Percentiles rank a stretch among this genome's conserved stretches.
These are phyloP conservation scores for Scyliorhinus canicula DNA, from an alignment of 2,797 vertebrate species.

Conservation along the genomic window DNA sequence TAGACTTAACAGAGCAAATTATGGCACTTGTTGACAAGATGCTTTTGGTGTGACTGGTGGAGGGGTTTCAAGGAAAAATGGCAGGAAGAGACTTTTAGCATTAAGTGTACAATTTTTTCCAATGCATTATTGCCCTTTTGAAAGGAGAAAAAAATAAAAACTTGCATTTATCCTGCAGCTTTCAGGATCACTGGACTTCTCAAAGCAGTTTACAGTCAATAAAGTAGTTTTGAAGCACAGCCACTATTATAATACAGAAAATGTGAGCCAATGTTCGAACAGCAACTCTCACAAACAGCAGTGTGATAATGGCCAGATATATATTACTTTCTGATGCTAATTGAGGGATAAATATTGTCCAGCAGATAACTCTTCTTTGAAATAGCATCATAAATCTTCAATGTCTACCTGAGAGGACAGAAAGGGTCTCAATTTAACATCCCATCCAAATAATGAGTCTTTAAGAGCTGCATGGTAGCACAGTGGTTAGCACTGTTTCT, in stretches of 20 bases:
- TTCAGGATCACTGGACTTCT: too few relatives aligned
- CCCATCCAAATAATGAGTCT: background rate
- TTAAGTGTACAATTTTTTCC: background rate
- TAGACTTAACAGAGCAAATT: background rate
- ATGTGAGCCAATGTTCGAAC: background rate
- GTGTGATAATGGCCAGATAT: background rate
- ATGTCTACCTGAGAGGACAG: background rate
- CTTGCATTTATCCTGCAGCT: too few relatives aligned
- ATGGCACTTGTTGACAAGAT: background rate
- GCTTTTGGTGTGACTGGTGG: background rate
- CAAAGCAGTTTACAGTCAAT: too few relatives aligned
- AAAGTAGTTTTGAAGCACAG: too few relatives aligned
- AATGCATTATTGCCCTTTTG: background rate
- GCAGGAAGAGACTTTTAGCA: background rate
- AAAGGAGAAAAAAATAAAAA: background rate
- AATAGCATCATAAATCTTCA: background rate
- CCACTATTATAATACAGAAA: too few relatives aligned
- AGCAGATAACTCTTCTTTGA: background rate
- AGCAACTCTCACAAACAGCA: background rate
- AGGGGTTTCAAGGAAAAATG: background rate
- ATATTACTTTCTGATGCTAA: background rate
- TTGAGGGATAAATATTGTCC: background rate
- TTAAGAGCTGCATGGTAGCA: too few relatives aligned
- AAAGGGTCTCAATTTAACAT: background rate
- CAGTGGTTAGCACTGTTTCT: too few relatives aligned